Percentiles rank a stretch among this genome's conserved stretches.
These are phyloP conservation scores for Styela plicata DNA, from an alignment of 23 tunicate species.

Conservation along the genomic window DNA sequence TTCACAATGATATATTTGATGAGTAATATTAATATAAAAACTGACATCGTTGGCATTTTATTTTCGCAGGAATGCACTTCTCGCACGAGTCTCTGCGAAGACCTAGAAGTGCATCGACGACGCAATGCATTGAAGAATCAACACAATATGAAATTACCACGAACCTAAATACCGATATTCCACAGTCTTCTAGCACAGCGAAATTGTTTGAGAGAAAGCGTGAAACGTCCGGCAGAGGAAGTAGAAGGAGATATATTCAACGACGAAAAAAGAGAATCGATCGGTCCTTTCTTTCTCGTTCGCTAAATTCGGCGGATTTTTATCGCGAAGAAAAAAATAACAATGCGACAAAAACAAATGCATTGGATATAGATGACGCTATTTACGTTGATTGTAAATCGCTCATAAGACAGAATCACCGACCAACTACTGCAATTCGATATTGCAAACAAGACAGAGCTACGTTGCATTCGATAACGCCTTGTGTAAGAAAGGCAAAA, in stretches of 20 bases:
- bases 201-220: not conserved
- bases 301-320: not conserved
- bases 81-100: conserved; percentile 10
- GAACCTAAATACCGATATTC: not conserved
- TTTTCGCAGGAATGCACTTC: conserved; percentile 17
- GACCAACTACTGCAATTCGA: conserved; percentile 17
- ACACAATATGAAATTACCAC: not conserved
- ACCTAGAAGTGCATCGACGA: conserved; percentile 15
- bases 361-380: not conserved
- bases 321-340: not conserved
- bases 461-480: conserved; percentile 15
- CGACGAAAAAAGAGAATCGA: not conserved
- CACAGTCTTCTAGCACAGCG: not conserved
- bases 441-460: conserved; percentile 2
- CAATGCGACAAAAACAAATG: not conserved
- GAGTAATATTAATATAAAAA: too few species aligned
- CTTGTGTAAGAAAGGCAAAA: conserved; percentile 16
- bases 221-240: not conserved
- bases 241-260: too few species aligned
- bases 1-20: too few species aligned
- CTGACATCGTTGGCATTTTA: too few species aligned
- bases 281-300: not conserved
- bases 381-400: not conserved
- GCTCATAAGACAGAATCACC: conserved; percentile 27
- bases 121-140: not conserved